Conservation (phyloP, 2,888 invertebrate species). For the Cephalotes varians region DNA sequence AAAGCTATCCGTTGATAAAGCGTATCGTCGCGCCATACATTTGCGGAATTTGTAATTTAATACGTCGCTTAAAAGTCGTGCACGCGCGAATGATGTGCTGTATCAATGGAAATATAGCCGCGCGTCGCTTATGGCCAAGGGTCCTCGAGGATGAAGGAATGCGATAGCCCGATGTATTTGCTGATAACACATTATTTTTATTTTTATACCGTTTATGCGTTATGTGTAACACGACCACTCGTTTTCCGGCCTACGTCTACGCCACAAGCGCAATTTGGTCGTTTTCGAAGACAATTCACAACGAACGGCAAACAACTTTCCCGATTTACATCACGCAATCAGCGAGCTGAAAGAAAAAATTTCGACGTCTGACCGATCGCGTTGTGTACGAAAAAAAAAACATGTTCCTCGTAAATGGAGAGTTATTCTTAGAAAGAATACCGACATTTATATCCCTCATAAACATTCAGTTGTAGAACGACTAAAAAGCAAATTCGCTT, state of each 20-base stretch:
- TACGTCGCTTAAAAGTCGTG: not conserved
- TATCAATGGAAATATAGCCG: conserved; percentile 7
- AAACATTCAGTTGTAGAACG: not conserved
- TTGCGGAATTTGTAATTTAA: conserved; percentile 26
- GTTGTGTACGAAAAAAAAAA: not conserved
- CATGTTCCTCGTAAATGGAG: not conserved
- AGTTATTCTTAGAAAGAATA: conserved; percentile 6
- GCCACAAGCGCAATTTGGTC: not conserved
- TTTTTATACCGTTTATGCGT: conserved; percentile 27
- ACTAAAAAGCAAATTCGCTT: not conserved
- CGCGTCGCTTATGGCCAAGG: not conserved
- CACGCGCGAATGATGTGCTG: not conserved
- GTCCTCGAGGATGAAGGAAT: conserved; percentile 25
- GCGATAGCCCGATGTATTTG: conserved; percentile 53
- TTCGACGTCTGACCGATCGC: not conserved
- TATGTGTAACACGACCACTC: not conserved
- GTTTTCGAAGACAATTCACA: conserved; percentile 21
- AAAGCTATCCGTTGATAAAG: not conserved
- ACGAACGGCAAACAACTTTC: conserved; percentile 7
- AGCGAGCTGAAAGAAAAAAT: not conserved
- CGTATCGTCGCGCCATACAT: not conserved
- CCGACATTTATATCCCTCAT: not conserved
- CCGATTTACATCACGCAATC: not conserved
- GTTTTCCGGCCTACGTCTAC: conserved; percentile 16
- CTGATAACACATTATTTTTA: conserved; percentile 57